Evolutionary conservation across 92 coral and sea anemone genomes (phyloP), one percentile per base, ranked within the genome.

Genomic region (Montipora capitata): DNA sequence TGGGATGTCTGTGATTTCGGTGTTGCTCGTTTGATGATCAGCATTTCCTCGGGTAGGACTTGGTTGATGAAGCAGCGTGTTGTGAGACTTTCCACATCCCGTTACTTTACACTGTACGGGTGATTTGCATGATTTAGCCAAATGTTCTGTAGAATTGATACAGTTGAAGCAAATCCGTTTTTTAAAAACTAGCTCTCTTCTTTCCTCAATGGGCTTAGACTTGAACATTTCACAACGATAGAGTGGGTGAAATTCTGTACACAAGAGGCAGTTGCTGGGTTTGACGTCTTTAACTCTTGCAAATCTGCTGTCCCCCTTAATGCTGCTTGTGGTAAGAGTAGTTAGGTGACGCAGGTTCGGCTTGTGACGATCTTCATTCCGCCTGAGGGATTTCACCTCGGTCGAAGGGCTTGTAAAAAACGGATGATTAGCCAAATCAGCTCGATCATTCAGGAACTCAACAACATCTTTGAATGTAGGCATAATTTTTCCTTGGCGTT

Each of bases 401-500:
- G 59, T 27, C 52, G 81, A 41, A 3, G 88, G 39, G 73, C 81
- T 72, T 7, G 89, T 84, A 72, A 90, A 90, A 80, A 93, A 90
- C 2, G 91, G 91, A 40, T 93, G 96, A 65, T 89, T 93, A 11
- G 88, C 93, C 27, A 89, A 89, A 59, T 85, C 87, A 10, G 95
- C 95, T 42, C 89, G 78, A 66, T 92, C 91, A 40, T 78, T 85
- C 51, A 92, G 82, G 85, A 92, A 92, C 12, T 78, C 80, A 12
- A 90, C 91, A 13, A 90, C 81, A 73, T 93, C 85, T 40, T 85
- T 78, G 20, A 93, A 93, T 18, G 91, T 74, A 0, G 93, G 89
- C 93, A 85, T 85, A 20, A 77, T 44, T 18, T 57, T 74, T 16
- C 96, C 96, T 65, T 80, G 59, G 9, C 84, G 84, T 69, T 92